Evolutionary conservation across 2,797 vertebrate genomes (phyloP).

Genomic region (Podarcis lilfordi): DNA sequence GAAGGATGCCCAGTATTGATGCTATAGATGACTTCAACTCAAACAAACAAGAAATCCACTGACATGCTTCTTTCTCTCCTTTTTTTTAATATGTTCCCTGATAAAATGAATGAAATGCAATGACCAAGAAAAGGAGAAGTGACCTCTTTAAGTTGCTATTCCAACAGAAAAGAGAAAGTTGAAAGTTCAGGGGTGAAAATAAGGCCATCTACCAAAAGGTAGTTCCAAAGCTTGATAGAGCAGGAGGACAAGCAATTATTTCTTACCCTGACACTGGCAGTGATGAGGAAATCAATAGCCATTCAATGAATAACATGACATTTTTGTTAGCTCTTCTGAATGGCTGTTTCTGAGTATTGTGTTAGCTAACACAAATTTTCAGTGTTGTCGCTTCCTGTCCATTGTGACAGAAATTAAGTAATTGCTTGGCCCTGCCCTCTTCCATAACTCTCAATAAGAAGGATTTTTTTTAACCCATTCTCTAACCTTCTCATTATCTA

Average conservation of each 20-base stretch:
- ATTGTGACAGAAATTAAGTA: background rate
- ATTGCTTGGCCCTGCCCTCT: background rate
- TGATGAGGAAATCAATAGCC: background rate
- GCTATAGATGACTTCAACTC: background rate
- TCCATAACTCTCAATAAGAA: background rate
- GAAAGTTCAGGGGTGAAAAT: background rate
- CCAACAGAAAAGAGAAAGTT: conserved; percentile 41
- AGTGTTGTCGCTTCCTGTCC: background rate
- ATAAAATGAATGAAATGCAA: background rate
- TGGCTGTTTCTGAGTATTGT: background rate
- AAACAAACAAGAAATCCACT: background rate
- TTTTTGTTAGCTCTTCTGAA: background rate
- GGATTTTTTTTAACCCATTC: too few relatives aligned
- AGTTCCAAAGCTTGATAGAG: background rate
- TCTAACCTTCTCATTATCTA: background rate
- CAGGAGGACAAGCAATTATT: background rate
- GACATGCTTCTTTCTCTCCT: background rate
- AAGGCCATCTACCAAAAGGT: background rate
- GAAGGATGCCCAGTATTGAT: background rate
- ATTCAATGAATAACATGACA: background rate
- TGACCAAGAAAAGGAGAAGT: background rate
- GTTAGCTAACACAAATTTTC: background rate
- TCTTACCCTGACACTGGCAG: background rate
- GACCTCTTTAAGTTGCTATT: background rate
- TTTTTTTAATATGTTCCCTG: background rate